Base-by-base conservation (phyloP, 2,888 invertebrate species). In the Rotaria macrura region DNA sequence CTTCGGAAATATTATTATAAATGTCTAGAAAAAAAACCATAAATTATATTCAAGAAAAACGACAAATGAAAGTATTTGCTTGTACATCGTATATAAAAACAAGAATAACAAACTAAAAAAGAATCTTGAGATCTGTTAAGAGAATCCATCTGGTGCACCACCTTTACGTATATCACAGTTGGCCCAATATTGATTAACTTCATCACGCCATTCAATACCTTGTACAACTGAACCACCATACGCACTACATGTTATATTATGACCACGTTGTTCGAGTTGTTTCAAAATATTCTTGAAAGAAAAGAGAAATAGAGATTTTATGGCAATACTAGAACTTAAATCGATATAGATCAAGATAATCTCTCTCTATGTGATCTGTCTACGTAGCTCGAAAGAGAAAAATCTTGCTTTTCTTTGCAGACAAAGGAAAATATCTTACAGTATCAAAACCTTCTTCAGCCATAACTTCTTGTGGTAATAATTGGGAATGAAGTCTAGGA, bases 351-450 rank as follows among this genome's bases (percentile, higher is more conserved):
- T 43, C 10, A 10, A 43, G 43, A 43, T 10, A 43, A 43, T 7
- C 43, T 43, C 43, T 43, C 5, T 43, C 10, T 43, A 10, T 43
- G 10, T 43, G 10, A 43, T 43, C 5, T n/a, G 10, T 43, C 43
- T 10, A 43, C 10, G 6, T 43, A 43, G 5, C 43, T 5, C 5
- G 10, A 43, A 5, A 43, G 10, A 10, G 10, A 43, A 43, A 49
- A 29, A 47, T 29, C 5, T 23, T 23, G 94, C 0, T 97, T 97
- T n/a, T n/a, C n/a, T n/a, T n/a, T n/a, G n/a, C n/a, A n/a, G n/a
- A n/a, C 10, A 47, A 54, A 9, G 12, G n/a, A 43, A 57, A 47
- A 49, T 0, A 2, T 40, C 65, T 85, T 84, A 84, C 85, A 10
- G 72, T 14, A 49, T 43, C 20, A 83, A 83, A 83, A 29, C 84